A percentile compares a stretch with the other conserved stretches of the same genome.
phyloP scores from a whole-genome alignment of 2,888 invertebrate genomes.

The Anoplius nigerrimus region DNA sequence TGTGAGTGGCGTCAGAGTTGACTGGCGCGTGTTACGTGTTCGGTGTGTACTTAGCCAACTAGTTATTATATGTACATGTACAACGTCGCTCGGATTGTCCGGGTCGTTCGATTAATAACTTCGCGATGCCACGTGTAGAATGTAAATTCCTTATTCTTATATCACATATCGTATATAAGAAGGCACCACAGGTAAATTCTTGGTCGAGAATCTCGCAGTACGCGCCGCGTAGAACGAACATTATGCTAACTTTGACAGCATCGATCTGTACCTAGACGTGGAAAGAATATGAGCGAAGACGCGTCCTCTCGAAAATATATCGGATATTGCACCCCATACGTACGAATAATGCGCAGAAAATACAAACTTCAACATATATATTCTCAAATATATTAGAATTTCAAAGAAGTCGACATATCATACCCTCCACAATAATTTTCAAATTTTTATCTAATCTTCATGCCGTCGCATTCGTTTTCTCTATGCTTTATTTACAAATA shows the following conservation, averaged over 20 bases:
- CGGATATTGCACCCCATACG: conserved; percentile 6
- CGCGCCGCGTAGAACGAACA: background rate
- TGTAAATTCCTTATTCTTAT: conserved; percentile 57
- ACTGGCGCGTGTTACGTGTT: conserved; percentile 26
- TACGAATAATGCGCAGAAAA: background rate
- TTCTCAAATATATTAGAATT: conserved; percentile 58
- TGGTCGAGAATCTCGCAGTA: conserved; percentile 31
- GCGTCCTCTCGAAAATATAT: too few relatives aligned
- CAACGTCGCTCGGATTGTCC: conserved; percentile 49
- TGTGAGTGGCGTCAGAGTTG: conserved; percentile 6
- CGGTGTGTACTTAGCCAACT: conserved; percentile 27
- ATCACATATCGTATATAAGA: conserved; percentile 67
- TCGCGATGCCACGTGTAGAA: conserved; percentile 36
- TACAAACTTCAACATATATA: background rate
- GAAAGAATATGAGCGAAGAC: background rate
- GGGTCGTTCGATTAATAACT: conserved; percentile 37
- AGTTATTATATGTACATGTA: conserved; percentile 49
- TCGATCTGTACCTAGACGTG: background rate
- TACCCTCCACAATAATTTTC: conserved; percentile 1
- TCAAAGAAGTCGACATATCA: conserved; percentile 47
- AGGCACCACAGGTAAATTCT: conserved; percentile 61
- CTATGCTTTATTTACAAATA: conserved; percentile 20
- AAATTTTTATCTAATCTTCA: conserved; percentile 3
- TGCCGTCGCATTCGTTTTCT: background rate
- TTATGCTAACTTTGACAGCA: conserved; percentile 1